A percentile compares a stretch with the other conserved stretches of the same genome.
These are phyloP conservation scores for Drosophila ficusphila DNA, from an alignment of 1,140 invertebrate species.

Conservation along the genomic window DNA sequence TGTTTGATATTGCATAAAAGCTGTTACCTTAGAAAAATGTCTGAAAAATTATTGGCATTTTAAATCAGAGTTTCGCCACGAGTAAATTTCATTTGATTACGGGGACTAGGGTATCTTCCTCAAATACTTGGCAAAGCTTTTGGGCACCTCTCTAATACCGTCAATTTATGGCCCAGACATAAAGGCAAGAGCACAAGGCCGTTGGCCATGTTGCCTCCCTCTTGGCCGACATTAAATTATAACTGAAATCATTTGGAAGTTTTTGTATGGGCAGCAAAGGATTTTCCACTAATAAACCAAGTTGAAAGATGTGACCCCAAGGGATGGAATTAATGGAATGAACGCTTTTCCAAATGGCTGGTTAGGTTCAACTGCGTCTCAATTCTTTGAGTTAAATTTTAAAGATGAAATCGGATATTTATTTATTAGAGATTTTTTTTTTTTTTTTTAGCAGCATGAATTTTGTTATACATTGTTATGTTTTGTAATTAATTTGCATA, in stretches of 20 bases:
- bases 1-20: neutral
- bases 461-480: neutral
- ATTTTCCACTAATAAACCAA: slow-evolving; percentile 40
- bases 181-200: slow-evolving; percentile 36
- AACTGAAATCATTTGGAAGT: slow-evolving; percentile 56
- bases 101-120: neutral
- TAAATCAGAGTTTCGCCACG: slow-evolving; percentile 47
- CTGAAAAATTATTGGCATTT: slow-evolving; percentile 69
- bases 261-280: slow-evolving; percentile 53
- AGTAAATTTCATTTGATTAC: slow-evolving; percentile 49
- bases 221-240: slow-evolving; percentile 59
- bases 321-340: slow-evolving; percentile 5
- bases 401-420: no score
- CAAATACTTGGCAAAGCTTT: slow-evolving; percentile 34
- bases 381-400: no score
- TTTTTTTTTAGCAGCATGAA: neutral
- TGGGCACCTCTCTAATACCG: slow-evolving; percentile 29
- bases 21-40: slow-evolving; percentile 9
- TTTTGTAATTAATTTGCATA: slow-evolving; percentile 37
- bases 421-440: neutral
- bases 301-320: slow-evolving; percentile 6
- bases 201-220: slow-evolving; percentile 16
- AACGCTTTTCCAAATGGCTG: neutral
- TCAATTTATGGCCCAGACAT: slow-evolving; percentile 57
- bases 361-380: no score